Conservation (phyloP, 2,888 invertebrate species). For the Caenorhabditis imperialis region DNA sequence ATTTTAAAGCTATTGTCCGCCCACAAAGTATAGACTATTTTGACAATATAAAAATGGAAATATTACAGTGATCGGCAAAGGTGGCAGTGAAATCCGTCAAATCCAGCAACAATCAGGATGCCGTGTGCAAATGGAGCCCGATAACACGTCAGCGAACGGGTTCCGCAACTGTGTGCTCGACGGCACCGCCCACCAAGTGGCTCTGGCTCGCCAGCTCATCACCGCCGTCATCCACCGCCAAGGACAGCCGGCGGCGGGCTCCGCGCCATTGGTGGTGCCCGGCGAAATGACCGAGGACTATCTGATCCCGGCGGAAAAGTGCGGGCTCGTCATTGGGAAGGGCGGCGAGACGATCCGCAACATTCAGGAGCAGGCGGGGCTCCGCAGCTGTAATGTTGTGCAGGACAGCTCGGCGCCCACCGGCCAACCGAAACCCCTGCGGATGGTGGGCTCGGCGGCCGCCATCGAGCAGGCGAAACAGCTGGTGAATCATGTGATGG, state of each 20-base stretch:
- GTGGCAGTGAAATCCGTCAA: slow-evolving; percentile 93
- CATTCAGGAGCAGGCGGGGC: slow-evolving; percentile 92
- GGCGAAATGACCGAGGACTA: slow-evolving; percentile 84
- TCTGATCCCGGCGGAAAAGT: slow-evolving; percentile 96
- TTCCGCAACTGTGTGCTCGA: slow-evolving; percentile 57
- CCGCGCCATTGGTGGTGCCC: not conserved
- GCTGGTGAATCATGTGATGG: slow-evolving; percentile 35
- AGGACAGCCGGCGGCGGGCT: not conserved
- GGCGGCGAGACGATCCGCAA: slow-evolving; percentile 95
- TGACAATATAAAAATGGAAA: too few relatives aligned
- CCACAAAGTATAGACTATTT: too few relatives aligned
- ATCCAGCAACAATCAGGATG: slow-evolving; percentile 95
- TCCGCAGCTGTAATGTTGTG: slow-evolving; percentile 94
- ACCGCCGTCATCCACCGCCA: slow-evolving; percentile 82
- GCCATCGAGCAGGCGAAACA: slow-evolving; percentile 42
- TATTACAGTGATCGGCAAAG: slow-evolving; percentile 89
- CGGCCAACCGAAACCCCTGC: slow-evolving; percentile 88
- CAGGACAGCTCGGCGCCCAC: slow-evolving; percentile 91
- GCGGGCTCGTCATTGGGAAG: slow-evolving; percentile 96
- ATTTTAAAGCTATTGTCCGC: too few relatives aligned
- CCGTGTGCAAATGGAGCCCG: slow-evolving; percentile 92
- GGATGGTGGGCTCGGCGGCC: slow-evolving; percentile 92
- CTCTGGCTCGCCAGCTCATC: slow-evolving; percentile 83
- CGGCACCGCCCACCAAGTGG: slow-evolving; percentile 55
- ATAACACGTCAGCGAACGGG: slow-evolving; percentile 57